Conservation (phyloP, 1,140 invertebrate genomes). For the Hylyphantes graminicola region DNA sequence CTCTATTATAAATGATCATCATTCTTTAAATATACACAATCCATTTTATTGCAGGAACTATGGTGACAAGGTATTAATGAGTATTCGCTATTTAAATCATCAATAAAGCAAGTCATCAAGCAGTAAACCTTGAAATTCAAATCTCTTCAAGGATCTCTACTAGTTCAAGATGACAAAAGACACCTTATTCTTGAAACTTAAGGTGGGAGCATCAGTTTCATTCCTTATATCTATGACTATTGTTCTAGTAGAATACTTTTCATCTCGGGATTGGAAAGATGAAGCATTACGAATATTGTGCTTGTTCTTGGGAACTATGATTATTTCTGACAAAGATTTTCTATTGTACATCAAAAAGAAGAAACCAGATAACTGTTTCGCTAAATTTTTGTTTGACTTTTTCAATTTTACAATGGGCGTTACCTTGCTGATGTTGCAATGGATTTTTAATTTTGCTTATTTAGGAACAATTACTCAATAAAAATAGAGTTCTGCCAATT, state of each 20-base stretch:
- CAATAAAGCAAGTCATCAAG: too few relatives aligned
- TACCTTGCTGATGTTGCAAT: background rate
- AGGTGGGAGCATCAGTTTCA: background rate
- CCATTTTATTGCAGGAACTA: too few relatives aligned
- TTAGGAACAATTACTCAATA: background rate
- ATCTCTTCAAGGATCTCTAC: background rate
- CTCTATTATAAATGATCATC: too few relatives aligned
- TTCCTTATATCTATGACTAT: background rate
- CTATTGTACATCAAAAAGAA: background rate
- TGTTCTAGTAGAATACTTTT: background rate
- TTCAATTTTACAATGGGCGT: background rate
- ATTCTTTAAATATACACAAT: too few relatives aligned
- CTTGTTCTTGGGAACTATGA: background rate
- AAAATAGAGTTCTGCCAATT: background rate
- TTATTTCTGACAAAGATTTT: background rate
- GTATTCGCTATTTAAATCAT: too few relatives aligned
- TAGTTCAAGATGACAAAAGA: background rate
- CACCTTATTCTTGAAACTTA: background rate
- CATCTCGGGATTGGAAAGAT: conserved; percentile 2
- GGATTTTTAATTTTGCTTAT: background rate
- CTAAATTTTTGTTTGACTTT: conserved; percentile 2
- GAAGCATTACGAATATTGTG: background rate
- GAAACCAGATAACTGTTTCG: background rate
- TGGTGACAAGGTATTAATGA: too few relatives aligned
- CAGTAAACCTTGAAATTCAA: too few relatives aligned